phyloP scores from a whole-genome alignment of 2,888 invertebrate species.

The Cryptops parisi region DNA sequence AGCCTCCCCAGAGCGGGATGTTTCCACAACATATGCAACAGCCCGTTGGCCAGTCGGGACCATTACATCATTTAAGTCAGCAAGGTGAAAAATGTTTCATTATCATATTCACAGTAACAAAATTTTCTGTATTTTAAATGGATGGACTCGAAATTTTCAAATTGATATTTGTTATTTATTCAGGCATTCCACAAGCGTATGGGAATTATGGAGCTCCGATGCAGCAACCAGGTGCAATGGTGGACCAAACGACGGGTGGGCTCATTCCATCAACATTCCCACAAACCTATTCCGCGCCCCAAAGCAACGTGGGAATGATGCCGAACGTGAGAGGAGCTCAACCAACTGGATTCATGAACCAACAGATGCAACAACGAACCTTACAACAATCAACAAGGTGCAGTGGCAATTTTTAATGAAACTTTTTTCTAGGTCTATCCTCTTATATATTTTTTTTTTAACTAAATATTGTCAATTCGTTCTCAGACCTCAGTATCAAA shows the following conservation, averaged over 20 bases:
- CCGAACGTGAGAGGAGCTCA: slow-evolving; percentile 18
- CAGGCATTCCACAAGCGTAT: slow-evolving; percentile 15
- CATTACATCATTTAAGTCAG: slow-evolving; percentile 17
- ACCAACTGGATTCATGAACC: slow-evolving; percentile 13
- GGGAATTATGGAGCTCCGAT: slow-evolving; percentile 15
- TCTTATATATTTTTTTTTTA: not conserved
- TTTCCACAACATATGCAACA: slow-evolving; percentile 18
- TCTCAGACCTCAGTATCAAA: slow-evolving; percentile 16
- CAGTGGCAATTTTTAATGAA: not conserved
- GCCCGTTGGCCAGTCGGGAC: slow-evolving; percentile 15
- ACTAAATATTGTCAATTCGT: not conserved
- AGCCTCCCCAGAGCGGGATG: slow-evolving; percentile 11
- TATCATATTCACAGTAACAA: no score
- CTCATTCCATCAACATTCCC: slow-evolving; percentile 15
- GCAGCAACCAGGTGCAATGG: slow-evolving; percentile 13
- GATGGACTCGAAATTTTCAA: no score
- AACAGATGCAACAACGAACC: slow-evolving; percentile 16
- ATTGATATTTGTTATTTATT: no score
- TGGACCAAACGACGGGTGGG: slow-evolving; percentile 11
- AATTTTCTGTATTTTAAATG: no score
- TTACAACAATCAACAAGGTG: slow-evolving; percentile 17
- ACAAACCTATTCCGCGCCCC: slow-evolving; percentile 7
- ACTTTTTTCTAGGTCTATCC: not conserved
- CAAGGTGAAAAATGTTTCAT: no score
- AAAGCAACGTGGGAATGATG: slow-evolving; percentile 13